These are phyloP conservation scores for Spea hammondii DNA, from an alignment of 2,797 vertebrate species.

Conservation along the genomic window DNA sequence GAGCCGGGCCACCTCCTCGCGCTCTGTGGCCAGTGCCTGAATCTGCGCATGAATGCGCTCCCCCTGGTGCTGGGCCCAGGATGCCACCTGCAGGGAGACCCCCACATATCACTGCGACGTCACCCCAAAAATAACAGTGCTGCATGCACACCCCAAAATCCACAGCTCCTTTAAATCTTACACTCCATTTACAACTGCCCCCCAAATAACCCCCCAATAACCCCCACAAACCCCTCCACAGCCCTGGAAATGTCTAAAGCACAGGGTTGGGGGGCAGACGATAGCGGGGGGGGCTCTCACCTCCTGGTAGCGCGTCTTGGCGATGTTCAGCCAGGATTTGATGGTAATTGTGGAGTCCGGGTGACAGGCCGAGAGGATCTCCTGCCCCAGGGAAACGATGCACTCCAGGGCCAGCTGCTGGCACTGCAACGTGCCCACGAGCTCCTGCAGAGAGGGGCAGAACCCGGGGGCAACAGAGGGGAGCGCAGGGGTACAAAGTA, in stretches of 20 bases:
- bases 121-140: too few relatives aligned
- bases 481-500: too few relatives aligned
- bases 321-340: conserved; percentile 82
- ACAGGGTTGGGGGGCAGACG: too few relatives aligned
- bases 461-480: too few relatives aligned
- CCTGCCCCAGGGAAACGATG: conserved; percentile 76
- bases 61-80: conserved; percentile 80
- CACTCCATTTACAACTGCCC: too few relatives aligned
- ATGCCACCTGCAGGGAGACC: conserved; percentile 69
- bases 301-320: conserved; percentile 83
- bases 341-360: conserved; percentile 81
- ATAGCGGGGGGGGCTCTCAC: conserved; percentile 56
- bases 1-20: conserved; percentile 70
- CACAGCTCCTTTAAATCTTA: too few relatives aligned
- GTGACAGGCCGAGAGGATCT: conserved; percentile 79
- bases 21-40: conserved; percentile 67
- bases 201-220: too few relatives aligned
- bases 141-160: too few relatives aligned
- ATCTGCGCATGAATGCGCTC: conserved; percentile 69
- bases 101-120: too few relatives aligned
- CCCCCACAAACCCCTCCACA: neutral
- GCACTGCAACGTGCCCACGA: conserved; percentile 67
- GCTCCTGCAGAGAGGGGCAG: conserved; percentile 66
- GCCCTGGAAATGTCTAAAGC: too few relatives aligned
- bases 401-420: conserved; percentile 75